A percentile compares a stretch with the other conserved stretches of the same genome.
Conservation (phyloP, 2,888 invertebrate species). For the Ametastegia equiseti region DNA sequence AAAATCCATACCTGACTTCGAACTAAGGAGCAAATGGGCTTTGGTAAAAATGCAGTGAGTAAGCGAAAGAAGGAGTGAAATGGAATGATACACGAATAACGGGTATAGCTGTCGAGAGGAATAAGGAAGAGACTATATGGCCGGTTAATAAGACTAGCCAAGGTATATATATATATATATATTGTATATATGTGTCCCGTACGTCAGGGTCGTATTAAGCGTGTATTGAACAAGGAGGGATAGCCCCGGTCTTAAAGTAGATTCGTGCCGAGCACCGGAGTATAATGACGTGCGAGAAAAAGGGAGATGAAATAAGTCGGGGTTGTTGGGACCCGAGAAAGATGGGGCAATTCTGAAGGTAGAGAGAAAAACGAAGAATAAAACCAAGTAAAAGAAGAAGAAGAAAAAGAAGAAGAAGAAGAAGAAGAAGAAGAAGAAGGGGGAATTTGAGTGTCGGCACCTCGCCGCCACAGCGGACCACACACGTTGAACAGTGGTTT, state of each 20-base stretch:
- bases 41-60: neutral
- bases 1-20: neutral
- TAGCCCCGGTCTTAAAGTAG: constrained; percentile 65
- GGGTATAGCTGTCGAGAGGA: neutral
- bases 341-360: constrained; percentile 53
- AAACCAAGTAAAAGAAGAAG: constrained; percentile 60
- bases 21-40: neutral
- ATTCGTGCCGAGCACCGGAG: constrained; percentile 71
- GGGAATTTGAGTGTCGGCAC: constrained; percentile 75
- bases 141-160: constrained; percentile 29
- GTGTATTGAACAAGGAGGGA: constrained; percentile 52
- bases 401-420: constrained; percentile 60
- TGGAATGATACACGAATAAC: neutral
- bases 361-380: too few species aligned
- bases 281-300: constrained; percentile 71
- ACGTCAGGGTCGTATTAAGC: neutral
- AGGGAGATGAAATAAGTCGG: constrained; percentile 30
- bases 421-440: constrained; percentile 60
- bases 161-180: too few species aligned
- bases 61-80: constrained; percentile 55
- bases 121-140: constrained; percentile 53
- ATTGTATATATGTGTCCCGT: too few species aligned
- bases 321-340: neutral
- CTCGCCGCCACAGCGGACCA: constrained; percentile 75
- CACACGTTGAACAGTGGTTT: constrained; percentile 74